A percentile compares a stretch with the other conserved stretches of the same genome.
Evolutionary conservation across 2,113 vertebrate species (phyloP).

Genomic region (Uria aalge): DNA sequence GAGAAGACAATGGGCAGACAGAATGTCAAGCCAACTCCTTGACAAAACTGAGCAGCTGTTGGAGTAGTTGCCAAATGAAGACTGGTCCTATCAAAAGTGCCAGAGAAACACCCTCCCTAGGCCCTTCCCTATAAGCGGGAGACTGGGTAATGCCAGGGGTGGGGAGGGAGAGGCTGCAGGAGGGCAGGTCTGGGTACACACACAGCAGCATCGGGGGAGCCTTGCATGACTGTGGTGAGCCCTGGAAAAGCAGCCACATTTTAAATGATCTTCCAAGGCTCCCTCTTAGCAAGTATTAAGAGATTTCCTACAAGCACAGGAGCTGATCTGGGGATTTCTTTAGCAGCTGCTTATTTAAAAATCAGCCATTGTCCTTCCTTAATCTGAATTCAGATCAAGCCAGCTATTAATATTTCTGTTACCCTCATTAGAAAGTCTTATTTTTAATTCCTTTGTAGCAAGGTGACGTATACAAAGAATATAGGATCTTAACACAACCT

Average conservation of each 20-base stretch:
- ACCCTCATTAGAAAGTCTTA: background rate
- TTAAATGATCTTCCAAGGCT: background rate
- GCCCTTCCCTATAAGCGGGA: background rate
- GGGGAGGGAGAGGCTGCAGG: background rate
- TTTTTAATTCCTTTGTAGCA: background rate
- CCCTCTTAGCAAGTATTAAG: background rate
- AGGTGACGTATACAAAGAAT: background rate
- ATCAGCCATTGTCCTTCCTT: background rate
- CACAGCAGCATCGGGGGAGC: background rate
- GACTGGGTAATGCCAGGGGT: too few relatives aligned
- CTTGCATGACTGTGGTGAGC: background rate
- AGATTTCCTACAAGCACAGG: background rate
- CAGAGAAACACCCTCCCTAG: background rate
- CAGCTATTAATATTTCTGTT: background rate
- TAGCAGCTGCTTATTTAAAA: background rate
- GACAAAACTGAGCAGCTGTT: background rate
- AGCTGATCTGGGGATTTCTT: background rate
- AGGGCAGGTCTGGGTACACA: background rate
- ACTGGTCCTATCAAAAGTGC: background rate
- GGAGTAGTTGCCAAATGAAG: background rate
- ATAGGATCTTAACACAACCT: background rate
- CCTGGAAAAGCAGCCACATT: background rate
- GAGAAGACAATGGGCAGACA: accelerated
- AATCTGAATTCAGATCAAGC: slow-evolving; percentile 8
- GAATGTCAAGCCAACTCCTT: background rate